Evolutionary conservation across 2,888 invertebrate species (phyloP).

Genomic region (Megaustenia siamemsis): DNA sequence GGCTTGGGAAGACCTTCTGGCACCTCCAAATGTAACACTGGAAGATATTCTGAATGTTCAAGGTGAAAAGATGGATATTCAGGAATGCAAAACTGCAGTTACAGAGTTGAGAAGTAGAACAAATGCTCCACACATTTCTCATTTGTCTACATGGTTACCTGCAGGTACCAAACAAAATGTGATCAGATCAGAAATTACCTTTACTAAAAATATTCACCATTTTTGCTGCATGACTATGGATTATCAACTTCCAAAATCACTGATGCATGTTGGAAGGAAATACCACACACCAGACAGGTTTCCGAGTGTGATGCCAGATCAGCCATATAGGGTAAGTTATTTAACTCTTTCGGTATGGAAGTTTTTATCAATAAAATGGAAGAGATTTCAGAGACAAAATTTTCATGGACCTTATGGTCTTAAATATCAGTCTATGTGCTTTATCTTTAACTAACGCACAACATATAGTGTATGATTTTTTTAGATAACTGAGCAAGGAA

Average conservation of each 20-base stretch:
- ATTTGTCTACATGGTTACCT: conserved; percentile 75
- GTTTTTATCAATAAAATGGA: too few species aligned
- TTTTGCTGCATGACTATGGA: conserved; percentile 76
- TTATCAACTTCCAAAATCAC: conserved; percentile 74
- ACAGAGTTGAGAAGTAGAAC: conserved; percentile 42
- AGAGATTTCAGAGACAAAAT: too few species aligned
- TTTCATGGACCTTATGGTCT: too few species aligned
- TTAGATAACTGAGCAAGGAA: too few species aligned
- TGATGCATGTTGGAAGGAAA: conserved; percentile 72
- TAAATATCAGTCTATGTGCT: too few species aligned
- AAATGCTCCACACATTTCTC: conserved; percentile 65
- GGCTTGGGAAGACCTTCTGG: conserved; percentile 74
- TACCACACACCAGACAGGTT: conserved; percentile 76
- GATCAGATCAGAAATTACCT: conserved; percentile 27
- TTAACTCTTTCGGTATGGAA: too few species aligned
- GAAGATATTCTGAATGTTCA: conserved; percentile 75
- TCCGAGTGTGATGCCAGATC: conserved; percentile 65
- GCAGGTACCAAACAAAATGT: conserved; percentile 55
- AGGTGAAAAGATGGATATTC: conserved; percentile 65
- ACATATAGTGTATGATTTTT: too few species aligned
- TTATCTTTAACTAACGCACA: too few species aligned
- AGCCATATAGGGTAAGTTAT: conserved; percentile 67
- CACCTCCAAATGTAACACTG: conserved; percentile 69
- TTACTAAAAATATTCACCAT: conserved; percentile 73
- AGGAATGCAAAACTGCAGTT: conserved; percentile 55